These are phyloP conservation scores for Hemichromis elongatus DNA, from an alignment of 2,113 vertebrate species.

Conservation along the genomic window DNA sequence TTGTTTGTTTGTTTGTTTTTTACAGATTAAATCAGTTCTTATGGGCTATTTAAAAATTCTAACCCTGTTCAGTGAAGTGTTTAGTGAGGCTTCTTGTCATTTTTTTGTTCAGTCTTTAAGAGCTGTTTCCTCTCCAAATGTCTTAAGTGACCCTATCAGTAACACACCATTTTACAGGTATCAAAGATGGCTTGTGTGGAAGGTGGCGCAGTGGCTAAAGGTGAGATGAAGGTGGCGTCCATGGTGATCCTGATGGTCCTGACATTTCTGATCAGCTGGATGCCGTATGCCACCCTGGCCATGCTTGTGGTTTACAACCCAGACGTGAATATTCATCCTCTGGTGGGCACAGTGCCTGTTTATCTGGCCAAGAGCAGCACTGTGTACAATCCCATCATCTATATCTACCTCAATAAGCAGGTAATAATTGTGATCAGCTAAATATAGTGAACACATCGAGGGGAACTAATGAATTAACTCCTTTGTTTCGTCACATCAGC, in stretches of 20 bases:
- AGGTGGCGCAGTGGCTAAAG: constrained; percentile 62
- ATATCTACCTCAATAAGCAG: constrained; percentile 73
- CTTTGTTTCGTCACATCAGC: not conserved
- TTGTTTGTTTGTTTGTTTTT: no score
- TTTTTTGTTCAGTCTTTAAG: not conserved
- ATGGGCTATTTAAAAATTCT: not conserved
- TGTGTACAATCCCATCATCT: constrained; percentile 66
- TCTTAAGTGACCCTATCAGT: not conserved
- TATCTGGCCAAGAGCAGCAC: constrained; percentile 72
- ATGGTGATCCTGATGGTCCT: constrained; percentile 66
- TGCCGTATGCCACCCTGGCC: constrained; percentile 65
- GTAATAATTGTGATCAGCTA: not conserved
- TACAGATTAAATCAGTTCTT: not conserved
- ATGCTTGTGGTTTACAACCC: constrained; percentile 51
- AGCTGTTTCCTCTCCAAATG: not conserved
- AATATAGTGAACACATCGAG: not conserved
- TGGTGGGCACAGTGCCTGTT: constrained; percentile 58
- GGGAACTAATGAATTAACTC: not conserved
- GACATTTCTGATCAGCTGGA: constrained; percentile 67
- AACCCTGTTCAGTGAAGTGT: not conserved
- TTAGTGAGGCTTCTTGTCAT: not conserved
- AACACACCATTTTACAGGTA: constrained; percentile 32
- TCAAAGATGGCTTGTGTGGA: constrained; percentile 57
- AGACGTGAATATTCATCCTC: constrained; percentile 45
- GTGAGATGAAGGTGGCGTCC: constrained; percentile 40